Percentiles rank a stretch among this genome's conserved stretches.
These are phyloP conservation scores for Anthopleura xanthogrammica DNA, from an alignment of 92 coral and sea anemone species.

Conservation along the genomic window DNA sequence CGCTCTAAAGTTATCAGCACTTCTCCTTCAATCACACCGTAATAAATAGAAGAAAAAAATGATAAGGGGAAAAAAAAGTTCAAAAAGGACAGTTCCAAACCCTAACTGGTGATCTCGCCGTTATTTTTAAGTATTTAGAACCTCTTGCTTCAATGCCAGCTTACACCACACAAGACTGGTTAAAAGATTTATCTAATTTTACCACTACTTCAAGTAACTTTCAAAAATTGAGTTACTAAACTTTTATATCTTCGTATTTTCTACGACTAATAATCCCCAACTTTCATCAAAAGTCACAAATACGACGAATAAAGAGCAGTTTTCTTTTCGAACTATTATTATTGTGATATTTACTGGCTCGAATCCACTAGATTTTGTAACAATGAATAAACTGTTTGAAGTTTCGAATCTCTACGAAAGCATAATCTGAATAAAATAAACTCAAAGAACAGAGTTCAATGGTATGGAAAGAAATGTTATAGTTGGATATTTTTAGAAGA, in stretches of 20 bases:
- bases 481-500: neutral
- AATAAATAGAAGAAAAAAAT: too few species aligned
- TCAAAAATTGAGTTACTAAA: too few species aligned
- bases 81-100: too few species aligned
- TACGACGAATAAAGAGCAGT: neutral
- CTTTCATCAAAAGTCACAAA: neutral
- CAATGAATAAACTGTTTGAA: neutral
- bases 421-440: neutral
- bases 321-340: neutral
- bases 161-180: too few species aligned
- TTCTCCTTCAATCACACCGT: too few species aligned
- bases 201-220: too few species aligned
- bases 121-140: too few species aligned
- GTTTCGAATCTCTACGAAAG: neutral
- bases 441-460: neutral
- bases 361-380: neutral
- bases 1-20: too few species aligned
- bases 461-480: neutral
- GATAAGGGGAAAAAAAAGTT: too few species aligned
- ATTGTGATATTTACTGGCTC: neutral
- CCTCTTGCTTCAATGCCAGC: too few species aligned
- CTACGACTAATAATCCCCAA: neutral
- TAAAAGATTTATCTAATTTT: too few species aligned
- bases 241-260: neutral
- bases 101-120: too few species aligned